phyloP scores from a whole-genome alignment of 2,797 vertebrate species.

The Gallinago stenura region DNA sequence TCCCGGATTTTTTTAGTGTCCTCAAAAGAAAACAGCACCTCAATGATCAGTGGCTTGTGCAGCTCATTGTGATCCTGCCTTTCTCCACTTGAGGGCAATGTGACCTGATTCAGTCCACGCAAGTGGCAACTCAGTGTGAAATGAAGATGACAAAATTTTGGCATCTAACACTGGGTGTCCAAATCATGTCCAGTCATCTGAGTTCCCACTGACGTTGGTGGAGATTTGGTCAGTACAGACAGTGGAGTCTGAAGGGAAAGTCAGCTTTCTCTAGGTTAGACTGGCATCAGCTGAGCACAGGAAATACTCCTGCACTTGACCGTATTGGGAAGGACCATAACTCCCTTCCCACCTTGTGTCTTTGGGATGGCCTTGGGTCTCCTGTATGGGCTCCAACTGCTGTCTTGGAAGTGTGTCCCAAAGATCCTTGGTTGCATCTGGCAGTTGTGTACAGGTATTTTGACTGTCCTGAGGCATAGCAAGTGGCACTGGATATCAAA shows the following conservation, averaged over 20 bases:
- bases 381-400: background rate
- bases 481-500: background rate
- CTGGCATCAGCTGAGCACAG: accelerated
- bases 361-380: background rate
- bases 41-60: accelerated
- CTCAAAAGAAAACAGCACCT: background rate
- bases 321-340: background rate
- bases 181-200: background rate
- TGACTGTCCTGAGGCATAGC: too few species aligned
- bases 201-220: background rate
- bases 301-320: background rate
- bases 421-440: background rate
- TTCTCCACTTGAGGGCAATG: slow-evolving; percentile 60
- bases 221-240: background rate
- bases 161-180: background rate
- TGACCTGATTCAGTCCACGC: background rate
- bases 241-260: background rate
- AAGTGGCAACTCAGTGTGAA: background rate
- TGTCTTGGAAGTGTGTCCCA: background rate
- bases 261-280: background rate
- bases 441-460: background rate
- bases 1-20: background rate
- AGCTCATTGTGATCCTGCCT: background rate
- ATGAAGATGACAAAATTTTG: background rate
- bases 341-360: background rate